Evolutionary conservation across 2,113 vertebrate genomes (phyloP).

Genomic region (Laterallus jamaicensis): DNA sequence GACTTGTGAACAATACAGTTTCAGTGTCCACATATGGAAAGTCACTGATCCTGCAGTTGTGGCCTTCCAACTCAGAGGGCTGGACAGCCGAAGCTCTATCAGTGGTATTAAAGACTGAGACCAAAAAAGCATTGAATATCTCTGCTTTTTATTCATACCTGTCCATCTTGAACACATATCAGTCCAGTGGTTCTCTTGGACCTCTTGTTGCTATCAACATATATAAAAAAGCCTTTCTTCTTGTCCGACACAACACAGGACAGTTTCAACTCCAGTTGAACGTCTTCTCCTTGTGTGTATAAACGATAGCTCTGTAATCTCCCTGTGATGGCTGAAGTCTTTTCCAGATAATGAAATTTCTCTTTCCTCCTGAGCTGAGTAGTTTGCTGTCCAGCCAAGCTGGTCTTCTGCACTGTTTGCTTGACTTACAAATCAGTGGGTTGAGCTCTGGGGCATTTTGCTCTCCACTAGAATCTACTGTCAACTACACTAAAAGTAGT

Average conservation of each 20-base stretch:
- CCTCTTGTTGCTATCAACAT: neutral
- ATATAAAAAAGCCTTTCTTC: neutral
- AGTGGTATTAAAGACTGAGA: neutral
- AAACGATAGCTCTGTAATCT: neutral
- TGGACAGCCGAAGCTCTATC: neutral
- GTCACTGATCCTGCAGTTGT: neutral
- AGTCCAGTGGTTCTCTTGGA: neutral
- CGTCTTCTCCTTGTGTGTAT: neutral
- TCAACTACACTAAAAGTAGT: neutral
- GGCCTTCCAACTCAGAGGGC: neutral
- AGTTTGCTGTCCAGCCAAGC: neutral
- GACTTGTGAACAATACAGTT: neutral
- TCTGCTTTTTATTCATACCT: neutral
- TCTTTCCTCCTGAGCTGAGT: neutral
- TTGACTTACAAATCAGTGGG: neutral
- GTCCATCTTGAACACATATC: fast-evolving
- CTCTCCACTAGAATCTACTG: neutral
- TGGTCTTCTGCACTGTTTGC: neutral
- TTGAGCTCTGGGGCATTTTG: neutral
- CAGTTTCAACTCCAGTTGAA: neutral
- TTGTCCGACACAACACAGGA: neutral
- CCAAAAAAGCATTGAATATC: neutral
- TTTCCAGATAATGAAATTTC: neutral
- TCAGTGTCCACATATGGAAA: neutral
- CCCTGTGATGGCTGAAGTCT: neutral